Percentiles rank a stretch among this genome's conserved stretches.
Evolutionary conservation across 2,888 invertebrate genomes (phyloP).

Genomic region (Anoncus sp.): DNA sequence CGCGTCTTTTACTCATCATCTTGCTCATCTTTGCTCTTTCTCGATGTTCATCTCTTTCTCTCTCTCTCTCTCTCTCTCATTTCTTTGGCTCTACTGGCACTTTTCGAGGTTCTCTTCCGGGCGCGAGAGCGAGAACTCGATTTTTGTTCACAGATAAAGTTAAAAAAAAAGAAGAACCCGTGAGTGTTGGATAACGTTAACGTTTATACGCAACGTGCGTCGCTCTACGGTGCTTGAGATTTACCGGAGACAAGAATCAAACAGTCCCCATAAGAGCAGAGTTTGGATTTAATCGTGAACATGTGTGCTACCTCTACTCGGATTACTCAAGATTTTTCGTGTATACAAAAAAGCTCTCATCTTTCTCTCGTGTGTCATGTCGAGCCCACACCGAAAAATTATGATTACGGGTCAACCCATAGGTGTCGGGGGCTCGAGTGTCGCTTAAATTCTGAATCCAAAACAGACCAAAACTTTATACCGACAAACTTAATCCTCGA

Average conservation of each 20-base stretch:
- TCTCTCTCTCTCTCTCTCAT: slow-evolving; percentile 4
- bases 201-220: slow-evolving; percentile 18
- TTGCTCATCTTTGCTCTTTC: slow-evolving; percentile 10
- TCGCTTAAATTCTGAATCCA: slow-evolving; percentile 25
- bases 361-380: slow-evolving; percentile 6
- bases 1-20: slow-evolving; percentile 15
- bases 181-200: slow-evolving; percentile 26
- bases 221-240: slow-evolving; percentile 35
- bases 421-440: slow-evolving; percentile 52
- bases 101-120: slow-evolving; percentile 47
- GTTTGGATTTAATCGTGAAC: background rate
- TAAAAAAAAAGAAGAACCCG: slow-evolving; percentile 8
- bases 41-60: background rate
- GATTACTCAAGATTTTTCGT: slow-evolving; percentile 49
- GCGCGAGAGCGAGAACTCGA: slow-evolving; percentile 45
- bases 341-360: slow-evolving; percentile 31
- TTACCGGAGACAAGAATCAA: slow-evolving; percentile 56
- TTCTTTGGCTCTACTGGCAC: slow-evolving; percentile 8
- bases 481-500: slow-evolving; percentile 33
- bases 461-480: slow-evolving; percentile 26
- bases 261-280: slow-evolving; percentile 9
- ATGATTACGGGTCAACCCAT: slow-evolving; percentile 68
- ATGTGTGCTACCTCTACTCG: slow-evolving; percentile 30
- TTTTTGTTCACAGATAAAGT: slow-evolving; percentile 55
- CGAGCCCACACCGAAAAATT: slow-evolving; percentile 60